Evolutionary conservation across 2,888 invertebrate genomes (phyloP).

Genomic region (Caenorhabditis zanzibari): DNA sequence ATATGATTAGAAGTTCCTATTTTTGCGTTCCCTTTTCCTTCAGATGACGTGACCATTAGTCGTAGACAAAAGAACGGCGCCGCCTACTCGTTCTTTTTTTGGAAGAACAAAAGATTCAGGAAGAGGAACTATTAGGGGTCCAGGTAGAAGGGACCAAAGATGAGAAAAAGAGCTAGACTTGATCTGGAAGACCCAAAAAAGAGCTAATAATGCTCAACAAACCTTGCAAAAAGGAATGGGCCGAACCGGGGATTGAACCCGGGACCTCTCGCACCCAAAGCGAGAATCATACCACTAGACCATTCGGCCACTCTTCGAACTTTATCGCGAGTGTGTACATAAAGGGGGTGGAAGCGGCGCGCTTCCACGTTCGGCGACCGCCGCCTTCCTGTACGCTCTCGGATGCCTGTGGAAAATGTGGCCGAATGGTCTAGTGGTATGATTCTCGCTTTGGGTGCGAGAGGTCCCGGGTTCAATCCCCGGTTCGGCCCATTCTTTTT

Average conservation of each 20-base stretch:
- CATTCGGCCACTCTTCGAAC: slow-evolving; percentile 81
- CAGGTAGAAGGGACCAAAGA: slow-evolving; percentile 67
- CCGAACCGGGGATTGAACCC: slow-evolving; percentile 80
- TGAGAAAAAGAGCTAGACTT: slow-evolving; percentile 75
- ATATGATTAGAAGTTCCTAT: not conserved
- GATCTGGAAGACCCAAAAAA: too few species aligned
- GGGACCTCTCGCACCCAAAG: slow-evolving; percentile 84
- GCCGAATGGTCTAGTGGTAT: slow-evolving; percentile 83
- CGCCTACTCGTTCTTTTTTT: slow-evolving; percentile 89
- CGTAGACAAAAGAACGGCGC: slow-evolving; percentile 84
- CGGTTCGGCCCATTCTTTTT: slow-evolving; percentile 71
- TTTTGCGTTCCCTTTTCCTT: slow-evolving; percentile 45
- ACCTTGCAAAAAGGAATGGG: too few species aligned
- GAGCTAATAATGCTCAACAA: too few species aligned
- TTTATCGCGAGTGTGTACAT: not conserved
- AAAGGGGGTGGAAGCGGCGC: not conserved
- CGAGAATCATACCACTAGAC: slow-evolving; percentile 84
- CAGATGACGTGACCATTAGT: slow-evolving; percentile 91
- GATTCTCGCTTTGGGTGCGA: slow-evolving; percentile 84
- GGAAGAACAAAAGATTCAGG: slow-evolving; percentile 93
- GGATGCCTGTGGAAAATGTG: not conserved
- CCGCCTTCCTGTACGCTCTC: not conserved
- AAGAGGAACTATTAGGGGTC: slow-evolving; percentile 93
- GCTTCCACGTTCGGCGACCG: not conserved
- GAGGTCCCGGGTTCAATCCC: slow-evolving; percentile 83